phyloP scores from a whole-genome alignment of 2,888 invertebrate species.

The Himalopsyche japonica region DNA sequence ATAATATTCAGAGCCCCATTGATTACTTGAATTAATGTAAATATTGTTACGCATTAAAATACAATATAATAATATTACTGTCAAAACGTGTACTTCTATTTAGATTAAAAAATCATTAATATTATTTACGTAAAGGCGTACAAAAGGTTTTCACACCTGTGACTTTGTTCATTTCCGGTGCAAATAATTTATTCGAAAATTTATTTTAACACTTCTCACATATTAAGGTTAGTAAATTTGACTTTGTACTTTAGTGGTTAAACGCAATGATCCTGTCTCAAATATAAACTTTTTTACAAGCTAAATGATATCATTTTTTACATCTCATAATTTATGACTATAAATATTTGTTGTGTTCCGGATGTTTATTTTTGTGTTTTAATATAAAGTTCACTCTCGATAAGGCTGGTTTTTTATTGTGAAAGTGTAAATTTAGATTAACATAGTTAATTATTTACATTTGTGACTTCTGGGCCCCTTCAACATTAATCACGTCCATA shows the following conservation, averaged over 20 bases:
- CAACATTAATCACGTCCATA: background rate
- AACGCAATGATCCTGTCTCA: background rate
- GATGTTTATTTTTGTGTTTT: slow-evolving; percentile 28
- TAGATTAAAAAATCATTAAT: too few species aligned
- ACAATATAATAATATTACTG: too few species aligned
- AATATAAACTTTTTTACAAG: background rate
- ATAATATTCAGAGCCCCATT: too few species aligned
- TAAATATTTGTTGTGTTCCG: slow-evolving; percentile 40
- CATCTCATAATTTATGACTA: slow-evolving; percentile 38
- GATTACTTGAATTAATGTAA: too few species aligned
- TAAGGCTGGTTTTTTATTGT: background rate
- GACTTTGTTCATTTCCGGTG: slow-evolving; percentile 16
- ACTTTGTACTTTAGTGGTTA: background rate
- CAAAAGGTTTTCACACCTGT: slow-evolving; percentile 10
- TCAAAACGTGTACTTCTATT: too few species aligned
- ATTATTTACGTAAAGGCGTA: background rate
- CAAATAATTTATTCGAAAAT: slow-evolving; percentile 26
- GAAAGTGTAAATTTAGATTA: background rate
- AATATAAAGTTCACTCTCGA: slow-evolving; percentile 2
- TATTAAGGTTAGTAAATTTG: slow-evolving; percentile 32
- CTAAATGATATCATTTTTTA: slow-evolving; percentile 35
- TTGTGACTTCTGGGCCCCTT: background rate
- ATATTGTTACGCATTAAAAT: too few species aligned
- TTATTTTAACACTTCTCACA: slow-evolving; percentile 26
- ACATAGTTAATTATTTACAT: background rate